Conservation (phyloP, 2,113 vertebrate genomes). For the Syrrhaptes paradoxus region DNA sequence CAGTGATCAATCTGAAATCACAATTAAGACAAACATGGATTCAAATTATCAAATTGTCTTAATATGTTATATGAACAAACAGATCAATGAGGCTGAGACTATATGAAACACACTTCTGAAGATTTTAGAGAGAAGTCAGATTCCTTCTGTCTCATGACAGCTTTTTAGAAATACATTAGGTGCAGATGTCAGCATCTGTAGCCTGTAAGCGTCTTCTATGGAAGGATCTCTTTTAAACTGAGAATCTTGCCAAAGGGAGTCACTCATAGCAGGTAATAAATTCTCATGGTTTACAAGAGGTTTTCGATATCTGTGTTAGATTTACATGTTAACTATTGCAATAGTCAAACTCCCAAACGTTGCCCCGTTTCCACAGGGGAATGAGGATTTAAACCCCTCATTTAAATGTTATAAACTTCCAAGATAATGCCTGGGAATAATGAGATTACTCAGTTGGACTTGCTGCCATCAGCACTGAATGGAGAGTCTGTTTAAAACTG, state of each 20-base stretch:
- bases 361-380: neutral
- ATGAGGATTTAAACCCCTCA: neutral
- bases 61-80: neutral
- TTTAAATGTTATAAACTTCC: neutral
- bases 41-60: slow-evolving; percentile 39
- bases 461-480: neutral
- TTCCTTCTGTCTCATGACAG: neutral
- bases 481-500: neutral
- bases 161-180: accelerated
- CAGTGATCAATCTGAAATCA: slow-evolving; percentile 24
- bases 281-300: neutral
- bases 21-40: neutral
- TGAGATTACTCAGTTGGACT: neutral
- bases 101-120: neutral
- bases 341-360: neutral
- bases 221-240: neutral
- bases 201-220: neutral
- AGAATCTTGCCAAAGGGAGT: neutral
- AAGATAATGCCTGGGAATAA: neutral
- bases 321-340: neutral
- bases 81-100: neutral
- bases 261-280: neutral
- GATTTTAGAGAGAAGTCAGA: neutral
- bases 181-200: neutral
- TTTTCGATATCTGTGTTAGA: neutral